Percentiles rank a stretch among this genome's conserved stretches.
Evolutionary conservation across 1,140 invertebrate genomes (phyloP).

Genomic region (Pararge aegeria): DNA sequence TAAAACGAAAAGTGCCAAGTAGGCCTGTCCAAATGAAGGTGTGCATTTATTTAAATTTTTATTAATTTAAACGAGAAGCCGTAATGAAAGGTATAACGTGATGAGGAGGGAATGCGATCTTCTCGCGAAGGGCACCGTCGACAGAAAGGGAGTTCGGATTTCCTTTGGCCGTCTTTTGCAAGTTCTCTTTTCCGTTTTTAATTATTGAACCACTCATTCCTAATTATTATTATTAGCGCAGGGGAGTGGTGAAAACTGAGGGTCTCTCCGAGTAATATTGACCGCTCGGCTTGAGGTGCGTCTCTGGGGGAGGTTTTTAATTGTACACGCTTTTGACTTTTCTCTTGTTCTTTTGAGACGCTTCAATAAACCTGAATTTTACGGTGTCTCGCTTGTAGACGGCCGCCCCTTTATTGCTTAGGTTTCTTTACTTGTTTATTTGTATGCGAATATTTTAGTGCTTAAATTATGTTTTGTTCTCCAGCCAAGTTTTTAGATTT

Average conservation of each 20-base stretch:
- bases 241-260: constrained; percentile 78
- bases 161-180: constrained; percentile 68
- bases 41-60: constrained; percentile 55
- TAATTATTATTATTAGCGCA: constrained; percentile 81
- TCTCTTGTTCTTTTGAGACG: constrained; percentile 74
- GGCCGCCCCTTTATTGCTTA: constrained; percentile 47
- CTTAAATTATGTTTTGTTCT: not conserved
- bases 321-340: constrained; percentile 74
- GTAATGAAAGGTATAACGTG: constrained; percentile 50
- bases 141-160: constrained; percentile 41
- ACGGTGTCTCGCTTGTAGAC: constrained; percentile 57
- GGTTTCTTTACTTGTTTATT: constrained; percentile 27
- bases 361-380: constrained; percentile 74
- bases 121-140: constrained; percentile 15
- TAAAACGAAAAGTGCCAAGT: not conserved
- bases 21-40: constrained; percentile 19
- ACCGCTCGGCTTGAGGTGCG: constrained; percentile 68
- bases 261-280: constrained; percentile 70
- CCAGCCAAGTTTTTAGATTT: not conserved
- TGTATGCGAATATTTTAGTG: constrained; percentile 10
- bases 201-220: constrained; percentile 82
- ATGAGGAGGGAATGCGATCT: constrained; percentile 40
- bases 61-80: constrained; percentile 60
- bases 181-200: constrained; percentile 80
- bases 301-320: constrained; percentile 71